Evolutionary conservation across 2,113 vertebrate genomes (phyloP).

Genomic region (Tragulus kanchil): DNA sequence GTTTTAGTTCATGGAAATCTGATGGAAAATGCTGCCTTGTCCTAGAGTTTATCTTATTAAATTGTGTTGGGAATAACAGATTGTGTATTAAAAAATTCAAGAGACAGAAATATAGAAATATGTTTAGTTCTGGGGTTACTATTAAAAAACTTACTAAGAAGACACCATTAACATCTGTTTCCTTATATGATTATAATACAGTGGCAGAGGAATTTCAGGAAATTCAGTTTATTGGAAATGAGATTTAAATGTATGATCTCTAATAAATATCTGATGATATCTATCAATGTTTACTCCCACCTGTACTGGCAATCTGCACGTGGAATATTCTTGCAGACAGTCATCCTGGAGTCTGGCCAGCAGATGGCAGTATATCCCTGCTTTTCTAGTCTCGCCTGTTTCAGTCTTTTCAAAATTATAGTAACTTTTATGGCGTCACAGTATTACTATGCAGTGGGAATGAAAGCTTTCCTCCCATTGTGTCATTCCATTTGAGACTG

Average conservation of each 20-base stretch:
- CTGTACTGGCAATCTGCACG: neutral
- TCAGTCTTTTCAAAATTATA: neutral
- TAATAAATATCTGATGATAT: constrained; percentile 5
- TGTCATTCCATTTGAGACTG: neutral
- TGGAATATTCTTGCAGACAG: neutral
- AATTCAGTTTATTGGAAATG: constrained; percentile 34
- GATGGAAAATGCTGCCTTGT: neutral
- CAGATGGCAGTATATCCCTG: constrained; percentile 87
- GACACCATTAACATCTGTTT: constrained; percentile 51
- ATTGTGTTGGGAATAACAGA: constrained; percentile 57
- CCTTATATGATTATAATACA: constrained; percentile 15
- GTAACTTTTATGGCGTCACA: constrained; percentile 48
- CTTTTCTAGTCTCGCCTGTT: neutral
- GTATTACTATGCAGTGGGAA: constrained; percentile 51
- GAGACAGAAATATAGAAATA: constrained; percentile 10
- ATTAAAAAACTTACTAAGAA: constrained; percentile 59
- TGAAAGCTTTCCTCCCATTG: constrained; percentile 51
- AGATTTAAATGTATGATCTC: constrained; percentile 43
- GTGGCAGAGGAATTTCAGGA: neutral
- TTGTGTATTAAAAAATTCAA: constrained; percentile 42
- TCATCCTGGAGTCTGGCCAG: constrained; percentile 47
- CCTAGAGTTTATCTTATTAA: constrained; percentile 32
- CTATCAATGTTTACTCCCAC: neutral
- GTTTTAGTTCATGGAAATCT: constrained; percentile 58
- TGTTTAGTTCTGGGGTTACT: constrained; percentile 26